These are phyloP conservation scores for Sebastes goodei DNA, from an alignment of 2,797 vertebrate species.

Conservation along the genomic window DNA sequence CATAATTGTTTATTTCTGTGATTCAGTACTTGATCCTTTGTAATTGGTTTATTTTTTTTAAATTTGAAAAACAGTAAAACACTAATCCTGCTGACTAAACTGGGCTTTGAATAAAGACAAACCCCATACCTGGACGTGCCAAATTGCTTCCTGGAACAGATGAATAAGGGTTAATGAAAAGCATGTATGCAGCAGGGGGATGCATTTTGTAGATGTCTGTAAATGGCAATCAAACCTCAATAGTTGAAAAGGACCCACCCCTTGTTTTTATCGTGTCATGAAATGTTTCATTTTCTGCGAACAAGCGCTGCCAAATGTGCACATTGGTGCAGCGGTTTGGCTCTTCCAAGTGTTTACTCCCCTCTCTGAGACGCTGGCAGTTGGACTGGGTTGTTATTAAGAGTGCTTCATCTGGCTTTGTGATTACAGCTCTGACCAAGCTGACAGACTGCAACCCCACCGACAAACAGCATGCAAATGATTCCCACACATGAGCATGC, in stretches of 20 bases:
- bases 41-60: slow-evolving; percentile 40
- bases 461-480: slow-evolving; percentile 63
- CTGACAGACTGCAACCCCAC: slow-evolving; percentile 58
- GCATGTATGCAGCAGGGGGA: slow-evolving; percentile 8
- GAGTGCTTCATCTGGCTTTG: slow-evolving; percentile 67
- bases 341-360: slow-evolving; percentile 37
- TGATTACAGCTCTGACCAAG: slow-evolving; percentile 68
- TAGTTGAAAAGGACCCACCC: neutral
- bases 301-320: slow-evolving; percentile 30
- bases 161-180: slow-evolving; percentile 47
- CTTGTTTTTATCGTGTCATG: slow-evolving; percentile 36
- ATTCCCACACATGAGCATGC: slow-evolving; percentile 50
- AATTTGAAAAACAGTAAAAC: slow-evolving; percentile 40
- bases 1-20: slow-evolving; percentile 45
- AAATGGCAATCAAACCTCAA: slow-evolving; percentile 12
- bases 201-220: slow-evolving; percentile 17
- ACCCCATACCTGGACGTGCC: slow-evolving; percentile 6
- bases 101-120: slow-evolving; percentile 37
- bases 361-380: slow-evolving; percentile 41
- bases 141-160: slow-evolving; percentile 40
- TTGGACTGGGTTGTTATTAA: slow-evolving; percentile 54
- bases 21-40: slow-evolving; percentile 47
- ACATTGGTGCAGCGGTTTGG: slow-evolving; percentile 47
- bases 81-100: slow-evolving; percentile 34
- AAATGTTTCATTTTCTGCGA: slow-evolving; percentile 42